A percentile compares a stretch with the other conserved stretches of the same genome.
Evolutionary conservation across 2,113 vertebrate genomes (phyloP).

Genomic region (Tinamus guttatus): DNA sequence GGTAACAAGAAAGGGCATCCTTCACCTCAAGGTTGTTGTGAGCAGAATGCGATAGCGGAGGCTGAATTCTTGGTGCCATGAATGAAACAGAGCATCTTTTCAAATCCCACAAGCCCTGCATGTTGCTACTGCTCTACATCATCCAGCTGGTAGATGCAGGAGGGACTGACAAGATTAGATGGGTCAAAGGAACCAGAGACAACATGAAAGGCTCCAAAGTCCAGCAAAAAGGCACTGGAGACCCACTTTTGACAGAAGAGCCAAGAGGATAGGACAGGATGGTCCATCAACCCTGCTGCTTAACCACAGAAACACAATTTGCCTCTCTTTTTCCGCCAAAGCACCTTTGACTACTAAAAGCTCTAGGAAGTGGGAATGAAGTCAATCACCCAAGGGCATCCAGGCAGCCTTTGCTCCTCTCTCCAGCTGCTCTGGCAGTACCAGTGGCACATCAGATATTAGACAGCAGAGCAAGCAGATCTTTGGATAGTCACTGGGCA

Average conservation of each 20-base stretch:
- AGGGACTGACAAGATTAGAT: background rate
- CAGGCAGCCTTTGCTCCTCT: background rate
- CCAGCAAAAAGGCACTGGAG: background rate
- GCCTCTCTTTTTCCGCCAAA: background rate
- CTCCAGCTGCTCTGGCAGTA: accelerated
- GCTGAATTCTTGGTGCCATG: background rate
- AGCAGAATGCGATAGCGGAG: background rate
- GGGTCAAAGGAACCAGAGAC: background rate
- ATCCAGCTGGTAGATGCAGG: background rate
- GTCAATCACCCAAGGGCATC: background rate
- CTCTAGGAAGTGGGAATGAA: background rate
- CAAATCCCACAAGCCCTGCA: background rate
- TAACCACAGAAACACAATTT: background rate
- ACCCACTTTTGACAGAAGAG: background rate
- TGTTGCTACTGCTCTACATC: background rate
- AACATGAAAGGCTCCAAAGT: background rate
- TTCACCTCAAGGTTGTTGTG: background rate
- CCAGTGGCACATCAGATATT: background rate
- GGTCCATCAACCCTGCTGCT: background rate
- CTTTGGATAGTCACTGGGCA: too few relatives aligned
- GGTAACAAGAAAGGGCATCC: background rate
- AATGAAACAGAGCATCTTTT: accelerated
- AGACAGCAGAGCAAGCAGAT: background rate
- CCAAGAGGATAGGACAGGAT: background rate
- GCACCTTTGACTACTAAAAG: background rate